These are phyloP conservation scores for Syngnathus rostellatus DNA, from an alignment of 2,797 vertebrate genomes.

Conservation along the genomic window DNA sequence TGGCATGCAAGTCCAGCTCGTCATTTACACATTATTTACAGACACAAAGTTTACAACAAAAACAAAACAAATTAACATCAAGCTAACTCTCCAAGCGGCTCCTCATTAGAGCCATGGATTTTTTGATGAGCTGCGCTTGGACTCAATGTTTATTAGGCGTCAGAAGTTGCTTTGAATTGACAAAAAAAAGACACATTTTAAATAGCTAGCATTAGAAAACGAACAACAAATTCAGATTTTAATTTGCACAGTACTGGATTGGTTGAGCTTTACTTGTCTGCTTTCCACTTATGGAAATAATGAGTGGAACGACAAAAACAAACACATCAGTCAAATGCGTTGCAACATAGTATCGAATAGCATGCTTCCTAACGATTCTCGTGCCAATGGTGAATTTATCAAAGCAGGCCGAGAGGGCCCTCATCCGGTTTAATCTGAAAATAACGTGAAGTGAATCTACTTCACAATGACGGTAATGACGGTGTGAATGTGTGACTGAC, in stretches of 20 bases:
- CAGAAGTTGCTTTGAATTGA: slow-evolving; percentile 19
- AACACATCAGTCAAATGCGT: not conserved
- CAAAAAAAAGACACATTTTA: slow-evolving; percentile 6
- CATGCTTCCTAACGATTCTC: too few relatives aligned
- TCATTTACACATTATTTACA: slow-evolving; percentile 61
- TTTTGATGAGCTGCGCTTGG: slow-evolving; percentile 18
- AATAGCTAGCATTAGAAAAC: not conserved
- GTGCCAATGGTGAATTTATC: too few relatives aligned
- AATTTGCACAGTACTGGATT: not conserved
- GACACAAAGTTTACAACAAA: slow-evolving; percentile 55
- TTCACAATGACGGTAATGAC: too few relatives aligned
- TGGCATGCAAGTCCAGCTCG: slow-evolving; percentile 35
- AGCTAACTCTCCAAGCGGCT: slow-evolving; percentile 19
- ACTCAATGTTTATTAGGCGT: slow-evolving; percentile 27
- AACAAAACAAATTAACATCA: slow-evolving; percentile 53
- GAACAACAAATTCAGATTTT: slow-evolving; percentile 1
- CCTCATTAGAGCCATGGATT: slow-evolving; percentile 44
- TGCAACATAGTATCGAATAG: too few relatives aligned
- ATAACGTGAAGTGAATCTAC: too few relatives aligned
- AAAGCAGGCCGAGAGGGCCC: too few relatives aligned
- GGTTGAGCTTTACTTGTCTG: not conserved
- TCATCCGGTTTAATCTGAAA: too few relatives aligned
- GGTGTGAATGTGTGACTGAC: too few relatives aligned
- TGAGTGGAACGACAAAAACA: not conserved
- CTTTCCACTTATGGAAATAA: not conserved